Conservation (phyloP, 1,140 invertebrate genomes). For the Drosophila lini region DNA sequence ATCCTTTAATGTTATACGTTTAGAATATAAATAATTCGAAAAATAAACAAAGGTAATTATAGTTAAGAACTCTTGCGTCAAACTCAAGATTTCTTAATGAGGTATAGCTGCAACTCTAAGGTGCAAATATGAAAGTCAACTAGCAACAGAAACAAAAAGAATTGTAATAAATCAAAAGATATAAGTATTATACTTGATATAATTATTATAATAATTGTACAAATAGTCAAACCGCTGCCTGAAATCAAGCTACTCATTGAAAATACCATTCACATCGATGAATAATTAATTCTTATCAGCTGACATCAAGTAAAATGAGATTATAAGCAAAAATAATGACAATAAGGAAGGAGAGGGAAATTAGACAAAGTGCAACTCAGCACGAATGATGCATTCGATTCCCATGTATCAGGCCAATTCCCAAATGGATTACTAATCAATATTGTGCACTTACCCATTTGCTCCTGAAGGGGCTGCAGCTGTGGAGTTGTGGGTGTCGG, state of each 20-base stretch:
- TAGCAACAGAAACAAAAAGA: too few relatives aligned
- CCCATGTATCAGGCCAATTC: neutral
- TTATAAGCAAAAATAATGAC: neutral
- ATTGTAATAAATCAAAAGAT: too few relatives aligned
- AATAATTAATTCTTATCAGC: constrained; percentile 13
- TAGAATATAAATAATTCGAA: neutral
- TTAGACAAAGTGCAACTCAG: constrained; percentile 14
- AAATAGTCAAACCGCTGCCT: neutral
- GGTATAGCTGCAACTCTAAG: neutral
- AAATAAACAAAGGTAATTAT: too few relatives aligned
- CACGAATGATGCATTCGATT: constrained; percentile 1
- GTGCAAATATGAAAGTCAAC: neutral
- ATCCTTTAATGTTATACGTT: too few relatives aligned
- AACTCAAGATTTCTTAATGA: neutral
- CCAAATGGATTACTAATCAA: constrained; percentile 25
- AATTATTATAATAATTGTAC: neutral
- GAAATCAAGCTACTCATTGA: neutral
- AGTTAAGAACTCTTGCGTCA: too few relatives aligned
- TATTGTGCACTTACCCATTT: constrained; percentile 35
- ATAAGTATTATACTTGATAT: neutral
- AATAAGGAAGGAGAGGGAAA: neutral
- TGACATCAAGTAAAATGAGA: neutral
- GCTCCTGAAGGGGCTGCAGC: constrained; percentile 31
- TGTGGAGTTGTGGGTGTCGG: constrained; percentile 29
- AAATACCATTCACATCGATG: neutral